A percentile compares a stretch with the other conserved stretches of the same genome.
Evolutionary conservation across 2,797 vertebrate genomes (phyloP).

Genomic region (Strix occidentalis): DNA sequence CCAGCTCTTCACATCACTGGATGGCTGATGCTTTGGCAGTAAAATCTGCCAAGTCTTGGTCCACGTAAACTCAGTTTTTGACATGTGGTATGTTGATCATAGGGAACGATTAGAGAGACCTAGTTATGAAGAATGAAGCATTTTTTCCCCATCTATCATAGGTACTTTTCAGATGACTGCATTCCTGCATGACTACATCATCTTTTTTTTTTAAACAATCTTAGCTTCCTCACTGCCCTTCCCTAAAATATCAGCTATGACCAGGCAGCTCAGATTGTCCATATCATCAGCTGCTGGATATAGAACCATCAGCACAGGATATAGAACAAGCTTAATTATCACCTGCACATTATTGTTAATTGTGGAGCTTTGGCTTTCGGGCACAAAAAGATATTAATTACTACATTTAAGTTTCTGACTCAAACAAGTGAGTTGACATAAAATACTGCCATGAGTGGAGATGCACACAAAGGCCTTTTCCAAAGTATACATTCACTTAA

Average conservation of each 20-base stretch:
- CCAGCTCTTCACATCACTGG: conserved; percentile 34
- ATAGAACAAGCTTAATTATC: neutral
- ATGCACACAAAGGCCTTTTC: neutral
- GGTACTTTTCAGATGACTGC: conserved; percentile 54
- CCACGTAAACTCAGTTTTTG: conserved; percentile 52
- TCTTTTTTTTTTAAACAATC: neutral
- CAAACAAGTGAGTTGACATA: neutral
- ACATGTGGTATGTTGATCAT: conserved; percentile 65
- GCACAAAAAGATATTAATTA: neutral
- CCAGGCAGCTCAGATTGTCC: neutral
- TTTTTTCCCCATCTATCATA: conserved; percentile 62
- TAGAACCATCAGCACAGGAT: neutral
- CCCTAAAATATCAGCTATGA: neutral
- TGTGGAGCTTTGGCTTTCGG: neutral
- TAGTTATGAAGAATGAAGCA: conserved; percentile 44
- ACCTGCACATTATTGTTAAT: neutral
- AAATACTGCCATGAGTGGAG: neutral
- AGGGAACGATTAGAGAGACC: conserved; percentile 11
- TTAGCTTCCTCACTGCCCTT: neutral
- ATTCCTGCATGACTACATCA: conserved; percentile 40
- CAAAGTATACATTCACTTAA: neutral
- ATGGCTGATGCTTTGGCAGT: neutral
- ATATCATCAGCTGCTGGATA: neutral
- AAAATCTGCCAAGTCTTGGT: conserved; percentile 35
- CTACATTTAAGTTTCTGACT: neutral